Evolutionary conservation across 1,140 invertebrate species (phyloP).

Genomic region (Dendroctonus ponderosae): DNA sequence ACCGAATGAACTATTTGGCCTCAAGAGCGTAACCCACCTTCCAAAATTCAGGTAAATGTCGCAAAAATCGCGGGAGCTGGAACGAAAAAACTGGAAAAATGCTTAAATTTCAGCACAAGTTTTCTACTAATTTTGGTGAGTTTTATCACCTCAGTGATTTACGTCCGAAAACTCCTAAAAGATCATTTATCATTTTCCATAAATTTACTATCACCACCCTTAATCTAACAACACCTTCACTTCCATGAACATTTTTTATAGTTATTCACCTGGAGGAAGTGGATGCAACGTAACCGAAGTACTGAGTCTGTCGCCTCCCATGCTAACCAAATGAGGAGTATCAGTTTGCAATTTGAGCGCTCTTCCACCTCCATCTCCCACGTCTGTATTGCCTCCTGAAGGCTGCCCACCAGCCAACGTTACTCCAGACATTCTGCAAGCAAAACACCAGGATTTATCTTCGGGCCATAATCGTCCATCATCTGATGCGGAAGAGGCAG

Average conservation of each 20-base stretch:
- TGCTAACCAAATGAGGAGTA: conserved; percentile 83
- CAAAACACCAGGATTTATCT: not conserved
- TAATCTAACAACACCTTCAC: not conserved
- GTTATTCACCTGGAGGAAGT: conserved; percentile 68
- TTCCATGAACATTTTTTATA: not conserved
- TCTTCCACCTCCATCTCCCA: conserved; percentile 56
- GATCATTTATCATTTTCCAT: no score
- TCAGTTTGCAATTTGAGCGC: conserved; percentile 78
- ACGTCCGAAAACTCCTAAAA: no score
- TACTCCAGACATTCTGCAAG: conserved; percentile 37
- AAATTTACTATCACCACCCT: not conserved
- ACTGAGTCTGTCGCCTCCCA: conserved; percentile 82
- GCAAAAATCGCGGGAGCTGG: no score
- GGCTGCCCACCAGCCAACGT: conserved; percentile 39
- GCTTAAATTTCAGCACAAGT: no score
- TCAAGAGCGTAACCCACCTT: no score
- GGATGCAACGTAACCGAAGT: conserved; percentile 88
- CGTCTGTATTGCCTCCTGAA: conserved; percentile 31
- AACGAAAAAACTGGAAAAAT: no score
- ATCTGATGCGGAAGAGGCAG: no score
- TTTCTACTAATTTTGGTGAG: not conserved
- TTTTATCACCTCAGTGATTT: no score
- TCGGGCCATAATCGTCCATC: no score
- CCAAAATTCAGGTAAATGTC: no score
- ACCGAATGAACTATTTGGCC: no score